A percentile compares a stretch with the other conserved stretches of the same genome.
Conservation (phyloP, 2,888 invertebrate species). For the Drosophila maculinotata region DNA sequence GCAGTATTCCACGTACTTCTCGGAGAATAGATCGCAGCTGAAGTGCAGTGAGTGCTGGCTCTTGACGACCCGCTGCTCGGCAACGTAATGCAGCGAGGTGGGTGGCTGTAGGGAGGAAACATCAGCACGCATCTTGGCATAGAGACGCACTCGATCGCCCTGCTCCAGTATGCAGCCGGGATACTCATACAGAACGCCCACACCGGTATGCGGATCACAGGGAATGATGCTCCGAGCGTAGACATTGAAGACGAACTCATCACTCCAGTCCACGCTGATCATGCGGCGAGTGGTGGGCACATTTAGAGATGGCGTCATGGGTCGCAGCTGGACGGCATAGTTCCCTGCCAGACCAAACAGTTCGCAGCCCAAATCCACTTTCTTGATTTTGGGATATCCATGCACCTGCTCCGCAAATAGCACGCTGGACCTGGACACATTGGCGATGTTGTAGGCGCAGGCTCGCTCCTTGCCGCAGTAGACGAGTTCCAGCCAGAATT, state of each 20-base stretch:
- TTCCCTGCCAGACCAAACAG: conserved; percentile 93
- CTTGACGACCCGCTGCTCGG: conserved; percentile 88
- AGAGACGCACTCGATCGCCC: conserved; percentile 92
- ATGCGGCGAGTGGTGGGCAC: conserved; percentile 79
- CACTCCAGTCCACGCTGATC: conserved; percentile 90
- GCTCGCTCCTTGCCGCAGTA: conserved; percentile 92
- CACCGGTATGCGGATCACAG: conserved; percentile 90
- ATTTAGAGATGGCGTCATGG: conserved; percentile 87
- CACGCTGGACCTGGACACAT: conserved; percentile 87
- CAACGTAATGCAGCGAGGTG: conserved; percentile 87
- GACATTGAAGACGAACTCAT: conserved; percentile 93
- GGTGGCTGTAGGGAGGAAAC: conserved; percentile 89
- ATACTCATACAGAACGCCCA: conserved; percentile 93
- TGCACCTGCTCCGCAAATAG: conserved; percentile 91
- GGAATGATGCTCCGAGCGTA: conserved; percentile 93
- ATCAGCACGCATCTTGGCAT: conserved; percentile 90
- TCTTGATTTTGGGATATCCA: conserved; percentile 89
- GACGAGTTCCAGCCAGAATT: conserved; percentile 91
- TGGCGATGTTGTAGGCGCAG: conserved; percentile 87
- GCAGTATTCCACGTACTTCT: conserved; percentile 93
- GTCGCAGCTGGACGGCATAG: conserved; percentile 90
- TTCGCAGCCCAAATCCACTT: conserved; percentile 90
- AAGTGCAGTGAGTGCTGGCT: conserved; percentile 92
- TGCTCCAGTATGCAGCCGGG: conserved; percentile 92
- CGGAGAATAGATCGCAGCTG: conserved; percentile 93